A percentile compares a stretch with the other conserved stretches of the same genome.
Evolutionary conservation across 30 jellyfish, hydroid and myxozoan genomes (phyloP).

Genomic region (Mastigias papua): DNA sequence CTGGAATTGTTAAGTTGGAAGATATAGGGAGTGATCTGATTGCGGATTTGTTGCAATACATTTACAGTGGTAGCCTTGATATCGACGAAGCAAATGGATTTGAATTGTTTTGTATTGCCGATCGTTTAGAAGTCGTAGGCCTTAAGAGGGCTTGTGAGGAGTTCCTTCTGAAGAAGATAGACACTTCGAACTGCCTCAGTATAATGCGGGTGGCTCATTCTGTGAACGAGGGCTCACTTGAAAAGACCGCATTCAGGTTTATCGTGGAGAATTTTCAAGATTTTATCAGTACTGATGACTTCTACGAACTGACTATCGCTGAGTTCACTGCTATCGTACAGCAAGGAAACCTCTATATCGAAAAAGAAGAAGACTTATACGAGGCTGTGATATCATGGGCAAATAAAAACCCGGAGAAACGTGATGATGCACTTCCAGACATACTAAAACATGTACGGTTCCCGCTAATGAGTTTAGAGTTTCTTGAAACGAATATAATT

Average conservation of each 20-base stretch:
- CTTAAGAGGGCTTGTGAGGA: slow-evolving; percentile 52
- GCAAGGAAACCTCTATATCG: slow-evolving; percentile 72
- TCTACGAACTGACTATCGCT: slow-evolving; percentile 45
- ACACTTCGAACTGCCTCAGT: slow-evolving; percentile 63
- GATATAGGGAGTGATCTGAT: slow-evolving; percentile 60
- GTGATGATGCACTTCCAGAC: slow-evolving; percentile 49
- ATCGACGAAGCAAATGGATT: slow-evolving; percentile 55
- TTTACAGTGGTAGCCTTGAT: slow-evolving; percentile 62
- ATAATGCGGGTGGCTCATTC: slow-evolving; percentile 56
- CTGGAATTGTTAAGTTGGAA: slow-evolving; percentile 65
- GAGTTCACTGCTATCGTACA: slow-evolving; percentile 49
- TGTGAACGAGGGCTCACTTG: slow-evolving; percentile 33
- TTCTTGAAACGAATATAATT: slow-evolving; percentile 42
- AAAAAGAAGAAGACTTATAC: slow-evolving; percentile 69
- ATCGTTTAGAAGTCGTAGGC: slow-evolving; percentile 66
- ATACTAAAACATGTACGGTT: slow-evolving; percentile 65
- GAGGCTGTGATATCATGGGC: slow-evolving; percentile 78
- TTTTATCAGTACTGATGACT: slow-evolving; percentile 55
- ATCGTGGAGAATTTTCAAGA: slow-evolving; percentile 60
- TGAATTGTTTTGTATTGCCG: slow-evolving; percentile 80
- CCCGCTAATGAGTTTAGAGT: slow-evolving; percentile 67
- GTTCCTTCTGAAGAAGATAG: slow-evolving; percentile 37
- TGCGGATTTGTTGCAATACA: slow-evolving; percentile 49
- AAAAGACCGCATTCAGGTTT: slow-evolving; percentile 35
- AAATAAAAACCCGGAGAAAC: slow-evolving; percentile 55